Base-by-base conservation (phyloP, 2,113 vertebrate genomes). In the Xiphorhynchus elegans region DNA sequence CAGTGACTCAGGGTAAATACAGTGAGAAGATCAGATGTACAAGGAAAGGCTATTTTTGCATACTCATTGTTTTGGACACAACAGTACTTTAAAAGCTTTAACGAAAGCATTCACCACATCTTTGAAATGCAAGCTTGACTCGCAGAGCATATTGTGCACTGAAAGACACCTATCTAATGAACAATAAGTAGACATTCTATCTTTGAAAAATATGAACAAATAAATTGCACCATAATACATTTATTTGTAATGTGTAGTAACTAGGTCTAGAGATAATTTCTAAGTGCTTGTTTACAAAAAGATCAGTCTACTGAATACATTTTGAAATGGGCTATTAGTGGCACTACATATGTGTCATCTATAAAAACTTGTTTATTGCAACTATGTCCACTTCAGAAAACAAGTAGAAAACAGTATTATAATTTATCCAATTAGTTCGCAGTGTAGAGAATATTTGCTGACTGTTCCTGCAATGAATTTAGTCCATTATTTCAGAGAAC, bases 151-250 rank as follows among this genome's bases (percentile, higher is more conserved):
- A 29, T n/a, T 70, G 28, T 74, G 39, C 46, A 17, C 26, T 76
- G 82, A 86, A 94, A 85, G 44, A 62, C 28, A 66, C 53, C 19
- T 70, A 72, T 80, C 73, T 93, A 84, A 58, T 81, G 52, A 92
- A 93, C 35, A 80, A 66, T 76, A 44, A 80, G 40, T 18, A 72
- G 58, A n/a, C 33, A 64, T 89, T 89, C 63, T 67, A 63, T 56
- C 78, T 80, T 76, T 90, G 56, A 82, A 90, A 95, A 94, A 60
- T 62, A 84, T 35, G 37, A 91, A 46, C 55, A 50, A 83, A 58
- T 77, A 77, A 76, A 49, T 56, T 55, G 11, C 37, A 83, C 25
- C 17, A 29, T 33, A 73, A 77, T 49, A 13, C 18, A 76, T 87
- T 64, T 47, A 35, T 89, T 84, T 95, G 49, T 44, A 79, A 76